phyloP scores from a whole-genome alignment of 2,113 vertebrate genomes.

The Tachycineta bicolor region DNA sequence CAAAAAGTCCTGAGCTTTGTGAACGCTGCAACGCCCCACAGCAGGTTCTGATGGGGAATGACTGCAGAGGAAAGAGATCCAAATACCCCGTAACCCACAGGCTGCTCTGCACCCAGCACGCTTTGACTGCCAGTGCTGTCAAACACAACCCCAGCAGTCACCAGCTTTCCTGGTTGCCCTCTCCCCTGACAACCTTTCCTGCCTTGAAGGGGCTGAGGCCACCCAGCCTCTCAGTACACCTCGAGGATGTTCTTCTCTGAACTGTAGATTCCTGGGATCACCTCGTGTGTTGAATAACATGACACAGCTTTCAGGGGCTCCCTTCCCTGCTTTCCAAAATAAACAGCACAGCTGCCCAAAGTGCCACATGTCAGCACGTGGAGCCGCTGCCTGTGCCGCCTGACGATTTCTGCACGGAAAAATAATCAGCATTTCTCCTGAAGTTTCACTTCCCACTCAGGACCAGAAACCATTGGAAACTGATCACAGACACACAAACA shows the following conservation, averaged over 20 bases:
- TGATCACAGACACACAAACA: background rate
- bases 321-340: background rate
- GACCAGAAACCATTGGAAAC: background rate
- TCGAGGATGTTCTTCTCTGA: background rate
- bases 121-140: too few species aligned
- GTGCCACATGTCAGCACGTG: background rate
- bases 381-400: background rate
- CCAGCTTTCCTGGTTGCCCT: background rate
- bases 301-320: background rate
- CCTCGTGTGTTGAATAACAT: background rate
- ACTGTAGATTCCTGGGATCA: background rate
- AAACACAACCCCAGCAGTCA: background rate
- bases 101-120: fast-evolving
- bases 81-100: fast-evolving
- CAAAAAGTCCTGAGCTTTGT: background rate
- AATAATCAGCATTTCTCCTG: background rate
- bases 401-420: background rate
- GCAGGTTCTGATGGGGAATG: background rate
- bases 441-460: constrained; percentile 44
- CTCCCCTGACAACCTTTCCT: background rate
- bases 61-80: background rate
- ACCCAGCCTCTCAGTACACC: background rate
- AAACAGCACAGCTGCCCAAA: background rate
- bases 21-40: background rate
- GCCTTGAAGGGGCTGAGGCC: background rate